Base-by-base conservation (phyloP, 2,113 vertebrate genomes). In the Archilochus colubris region DNA sequence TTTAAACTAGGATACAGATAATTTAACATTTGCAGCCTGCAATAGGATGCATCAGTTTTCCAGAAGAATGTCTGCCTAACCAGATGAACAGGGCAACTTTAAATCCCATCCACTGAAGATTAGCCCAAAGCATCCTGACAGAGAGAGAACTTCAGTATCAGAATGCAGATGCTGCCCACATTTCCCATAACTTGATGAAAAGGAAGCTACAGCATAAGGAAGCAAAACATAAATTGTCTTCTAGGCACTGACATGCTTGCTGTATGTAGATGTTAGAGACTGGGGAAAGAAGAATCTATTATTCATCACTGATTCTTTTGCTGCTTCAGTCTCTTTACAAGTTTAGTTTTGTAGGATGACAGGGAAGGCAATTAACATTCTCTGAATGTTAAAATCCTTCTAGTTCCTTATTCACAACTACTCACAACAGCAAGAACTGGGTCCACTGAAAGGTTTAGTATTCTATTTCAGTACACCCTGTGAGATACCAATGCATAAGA, bases 231-330 rank as follows among this genome's bases (percentile, higher is more conserved):
- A 63, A 94, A 81, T 57, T 81, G 23, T 38, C 64, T 83, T 83
- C 48, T 24, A 88, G 57, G 86, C 63, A 77, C 14, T 72, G n/a
- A 80, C 4, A 10, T 74, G 38, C 51, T 86, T 5, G 2, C 31
- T 88, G 4, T 9, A 77, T 31, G 48, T 63, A 90, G n/a, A 83
- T 80, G 46, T 70, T 74, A 86, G 55, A 86, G 48, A 81, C 43
- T 20, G 18, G 23, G 31, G 16, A 86, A 88, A 95, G 80, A 88
- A 78, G 22, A 83, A 92, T 92, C 82, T 88, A 86, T 95, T 93
- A 94, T 96, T 96, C 57, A 94, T 95, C 75, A 78, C 33, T 48
- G 43, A 38, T 53, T 90, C 51, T 91, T 91, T 77, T 83, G 38
- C 85, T 89, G 66, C 76, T 86, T 46, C 82, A 86, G 67, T 67